Conservation (phyloP, 2,113 vertebrate genomes). For the Microtus oregoni region DNA sequence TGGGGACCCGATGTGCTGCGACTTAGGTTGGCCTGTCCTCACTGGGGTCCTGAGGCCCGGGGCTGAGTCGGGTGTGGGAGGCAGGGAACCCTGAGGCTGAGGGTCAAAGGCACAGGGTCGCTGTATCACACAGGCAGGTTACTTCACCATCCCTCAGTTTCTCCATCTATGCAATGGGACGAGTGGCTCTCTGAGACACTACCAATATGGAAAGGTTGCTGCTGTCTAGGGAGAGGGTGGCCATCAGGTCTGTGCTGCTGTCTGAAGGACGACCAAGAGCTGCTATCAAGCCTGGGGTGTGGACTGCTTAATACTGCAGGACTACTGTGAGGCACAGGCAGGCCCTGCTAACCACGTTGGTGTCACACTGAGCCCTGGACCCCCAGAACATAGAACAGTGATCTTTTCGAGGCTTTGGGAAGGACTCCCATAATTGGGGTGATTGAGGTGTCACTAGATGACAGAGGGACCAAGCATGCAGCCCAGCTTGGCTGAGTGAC, state of each 20-base stretch:
- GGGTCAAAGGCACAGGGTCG: rapidly evolving
- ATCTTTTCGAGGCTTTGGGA: neutral
- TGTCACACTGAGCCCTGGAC: neutral
- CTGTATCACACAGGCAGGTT: neutral
- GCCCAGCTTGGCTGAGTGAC: too few relatives aligned
- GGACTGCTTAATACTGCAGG: neutral
- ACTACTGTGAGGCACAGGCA: neutral
- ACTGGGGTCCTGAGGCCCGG: neutral
- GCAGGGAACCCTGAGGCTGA: neutral
- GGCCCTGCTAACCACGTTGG: rapidly evolving
- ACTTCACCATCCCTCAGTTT: neutral
- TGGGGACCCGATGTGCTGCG: neutral
- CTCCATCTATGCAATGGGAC: neutral
- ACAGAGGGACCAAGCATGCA: rapidly evolving
- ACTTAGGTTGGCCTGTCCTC: neutral
- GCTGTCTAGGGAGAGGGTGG: neutral
- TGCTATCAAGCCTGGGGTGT: neutral
- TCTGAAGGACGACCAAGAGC: neutral
- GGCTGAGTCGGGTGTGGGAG: neutral
- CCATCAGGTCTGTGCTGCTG: neutral
- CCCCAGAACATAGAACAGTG: neutral
- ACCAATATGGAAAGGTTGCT: neutral
- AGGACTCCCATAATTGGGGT: neutral
- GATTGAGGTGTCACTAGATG: rapidly evolving
- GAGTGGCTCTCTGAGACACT: neutral